Conservation (phyloP, 2,113 vertebrate species). For the Brachirus orientalis region DNA sequence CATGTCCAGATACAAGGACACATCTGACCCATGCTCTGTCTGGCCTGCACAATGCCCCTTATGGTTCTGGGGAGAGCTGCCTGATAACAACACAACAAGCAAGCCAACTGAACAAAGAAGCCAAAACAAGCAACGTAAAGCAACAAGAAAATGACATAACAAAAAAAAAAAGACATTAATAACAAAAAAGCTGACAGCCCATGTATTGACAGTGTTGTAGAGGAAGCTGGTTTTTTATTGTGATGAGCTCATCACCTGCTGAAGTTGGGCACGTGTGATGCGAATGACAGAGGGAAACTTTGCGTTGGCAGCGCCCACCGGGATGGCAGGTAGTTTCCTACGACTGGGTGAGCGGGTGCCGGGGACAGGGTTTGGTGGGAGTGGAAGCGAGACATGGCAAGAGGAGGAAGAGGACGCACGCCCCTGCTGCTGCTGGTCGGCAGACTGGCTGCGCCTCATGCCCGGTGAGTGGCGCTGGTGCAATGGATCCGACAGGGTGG, state of each 20-base stretch:
- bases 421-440: slow-evolving; percentile 81
- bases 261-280: slow-evolving; percentile 91
- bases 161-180: slow-evolving; percentile 10
- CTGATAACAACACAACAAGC: slow-evolving; percentile 55
- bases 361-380: slow-evolving; percentile 63
- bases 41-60: slow-evolving; percentile 61
- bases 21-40: slow-evolving; percentile 75
- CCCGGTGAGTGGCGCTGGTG: slow-evolving; percentile 80
- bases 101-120: slow-evolving; percentile 44
- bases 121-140: slow-evolving; percentile 51
- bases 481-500: slow-evolving; percentile 85
- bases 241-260: slow-evolving; percentile 88
- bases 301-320: slow-evolving; percentile 84
- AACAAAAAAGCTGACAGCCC: slow-evolving; percentile 23
- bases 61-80: slow-evolving; percentile 64
- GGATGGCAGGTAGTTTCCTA: slow-evolving; percentile 90
- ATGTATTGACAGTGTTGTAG: slow-evolving; percentile 31
- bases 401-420: slow-evolving; percentile 75
- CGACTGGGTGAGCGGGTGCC: slow-evolving; percentile 79
- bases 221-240: slow-evolving; percentile 18
- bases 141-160: neutral
- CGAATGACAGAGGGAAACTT: slow-evolving; percentile 92
- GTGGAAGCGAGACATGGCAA: slow-evolving; percentile 83
- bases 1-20: no score
- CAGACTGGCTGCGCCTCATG: slow-evolving; percentile 88